These are phyloP conservation scores for Macrobrachium nipponense DNA, from an alignment of 1,140 invertebrate genomes.

Conservation along the genomic window DNA sequence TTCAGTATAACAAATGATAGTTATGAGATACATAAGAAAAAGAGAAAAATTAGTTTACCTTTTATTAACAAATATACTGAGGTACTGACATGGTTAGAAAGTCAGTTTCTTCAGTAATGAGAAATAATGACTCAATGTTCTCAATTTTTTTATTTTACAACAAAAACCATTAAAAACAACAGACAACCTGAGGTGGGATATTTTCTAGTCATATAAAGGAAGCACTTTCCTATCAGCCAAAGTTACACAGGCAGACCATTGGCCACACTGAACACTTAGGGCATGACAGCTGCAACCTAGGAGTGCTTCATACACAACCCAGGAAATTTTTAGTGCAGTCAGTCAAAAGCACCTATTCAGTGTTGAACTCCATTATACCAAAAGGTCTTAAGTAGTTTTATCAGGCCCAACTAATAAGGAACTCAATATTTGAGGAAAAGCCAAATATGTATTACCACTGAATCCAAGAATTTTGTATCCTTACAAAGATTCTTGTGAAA, in stretches of 20 bases:
- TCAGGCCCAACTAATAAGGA: not conserved
- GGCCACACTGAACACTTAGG: not conserved
- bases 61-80: no score
- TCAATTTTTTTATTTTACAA: no score
- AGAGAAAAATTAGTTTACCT: no score
- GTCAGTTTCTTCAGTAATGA: no score
- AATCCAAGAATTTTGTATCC: no score
- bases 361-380: not conserved
- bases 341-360: not conserved
- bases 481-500: no score
- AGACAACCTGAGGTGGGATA: slow-evolving; percentile 30
- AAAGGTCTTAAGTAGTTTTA: not conserved
- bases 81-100: no score
- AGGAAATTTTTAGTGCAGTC: slow-evolving; percentile 50
- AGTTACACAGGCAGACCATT: not conserved
- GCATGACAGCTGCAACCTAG: slow-evolving; percentile 36
- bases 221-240: not conserved
- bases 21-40: no score
- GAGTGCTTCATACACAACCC: slow-evolving; percentile 49
- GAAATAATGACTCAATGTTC: no score
- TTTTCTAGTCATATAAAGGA: slow-evolving; percentile 21
- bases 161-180: no score
- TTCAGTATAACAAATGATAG: no score
- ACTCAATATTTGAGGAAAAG: not conserved
- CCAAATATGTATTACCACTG: no score